Conservation (phyloP, 1,140 invertebrate species). For the Sycophaga agraensis region DNA sequence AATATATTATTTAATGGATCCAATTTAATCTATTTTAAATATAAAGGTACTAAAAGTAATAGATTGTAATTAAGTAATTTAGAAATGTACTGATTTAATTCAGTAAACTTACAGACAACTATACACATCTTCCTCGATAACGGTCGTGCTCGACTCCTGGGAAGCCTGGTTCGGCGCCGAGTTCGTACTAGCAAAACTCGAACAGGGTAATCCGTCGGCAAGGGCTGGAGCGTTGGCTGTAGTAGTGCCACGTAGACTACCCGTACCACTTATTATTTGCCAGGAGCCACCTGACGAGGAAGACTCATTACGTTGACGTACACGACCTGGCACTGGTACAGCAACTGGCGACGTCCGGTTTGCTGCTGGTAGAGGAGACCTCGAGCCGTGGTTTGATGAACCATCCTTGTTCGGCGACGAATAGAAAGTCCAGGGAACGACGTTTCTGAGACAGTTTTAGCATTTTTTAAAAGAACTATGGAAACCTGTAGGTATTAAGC, state of each 20-base stretch:
- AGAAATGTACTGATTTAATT: no score
- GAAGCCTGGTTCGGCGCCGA: conserved; percentile 38
- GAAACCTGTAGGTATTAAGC: no score
- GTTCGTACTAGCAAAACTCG: conserved; percentile 2
- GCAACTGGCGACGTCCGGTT: conserved; percentile 65
- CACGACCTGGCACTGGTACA: conserved; percentile 55
- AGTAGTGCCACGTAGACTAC: conserved; percentile 64
- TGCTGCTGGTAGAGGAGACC: conserved; percentile 44
- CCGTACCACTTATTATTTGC: conserved; percentile 70
- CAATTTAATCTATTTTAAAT: no score
- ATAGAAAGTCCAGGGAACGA: conserved; percentile 43
- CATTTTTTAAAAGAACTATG: no score
- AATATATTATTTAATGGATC: no score
- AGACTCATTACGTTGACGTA: conserved; percentile 64
- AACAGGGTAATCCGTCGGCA: conserved; percentile 43
- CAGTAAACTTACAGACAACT: conserved; percentile 40
- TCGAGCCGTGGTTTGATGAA: conserved; percentile 38
- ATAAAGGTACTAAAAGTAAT: no score
- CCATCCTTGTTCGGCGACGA: conserved; percentile 45
- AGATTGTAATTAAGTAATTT: no score
- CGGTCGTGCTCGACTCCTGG: conserved; percentile 53
- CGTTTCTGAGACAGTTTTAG: conserved; percentile 42
- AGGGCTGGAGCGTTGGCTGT: conserved; percentile 52
- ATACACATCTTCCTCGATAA: conserved; percentile 52
- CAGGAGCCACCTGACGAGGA: conserved; percentile 64